These are phyloP conservation scores for Tubulanus polymorphus DNA, from an alignment of 2,888 invertebrate genomes.

Conservation along the genomic window DNA sequence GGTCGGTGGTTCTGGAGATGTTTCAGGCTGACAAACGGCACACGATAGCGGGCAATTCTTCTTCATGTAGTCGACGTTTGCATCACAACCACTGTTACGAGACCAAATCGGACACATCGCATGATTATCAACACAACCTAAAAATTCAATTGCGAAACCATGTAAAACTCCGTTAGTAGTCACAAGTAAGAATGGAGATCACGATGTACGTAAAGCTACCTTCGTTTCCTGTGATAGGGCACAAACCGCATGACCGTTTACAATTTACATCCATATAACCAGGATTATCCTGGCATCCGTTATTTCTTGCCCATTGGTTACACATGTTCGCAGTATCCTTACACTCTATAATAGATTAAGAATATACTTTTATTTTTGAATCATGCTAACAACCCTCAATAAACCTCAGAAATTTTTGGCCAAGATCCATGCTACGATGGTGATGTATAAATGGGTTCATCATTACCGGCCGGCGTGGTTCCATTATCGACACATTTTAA, in stretches of 20 bases:
- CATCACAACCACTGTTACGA: neutral
- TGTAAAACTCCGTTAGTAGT: no score
- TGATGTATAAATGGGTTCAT: no score
- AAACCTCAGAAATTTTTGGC: no score
- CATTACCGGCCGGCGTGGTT: no score
- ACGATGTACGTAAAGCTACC: neutral
- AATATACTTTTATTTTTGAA: neutral
- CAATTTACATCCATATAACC: constrained; percentile 27
- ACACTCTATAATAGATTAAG: constrained; percentile 17
- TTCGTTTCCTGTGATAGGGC: constrained; percentile 6
- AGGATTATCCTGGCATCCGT: constrained; percentile 22
- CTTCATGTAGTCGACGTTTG: neutral
- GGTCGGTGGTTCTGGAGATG: no score
- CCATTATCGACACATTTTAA: neutral
- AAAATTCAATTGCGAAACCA: no score
- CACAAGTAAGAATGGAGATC: neutral
- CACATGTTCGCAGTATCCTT: constrained; percentile 23
- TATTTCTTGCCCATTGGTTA: constrained; percentile 23
- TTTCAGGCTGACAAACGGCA: neutral
- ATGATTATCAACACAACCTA: neutral
- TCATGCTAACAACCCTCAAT: neutral
- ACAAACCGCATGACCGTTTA: constrained; percentile 24
- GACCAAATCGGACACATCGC: neutral
- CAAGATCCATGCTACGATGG: no score
- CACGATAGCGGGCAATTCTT: neutral